These are phyloP conservation scores for Diarsia brunnea DNA, from an alignment of 2,888 invertebrate species.

Conservation along the genomic window DNA sequence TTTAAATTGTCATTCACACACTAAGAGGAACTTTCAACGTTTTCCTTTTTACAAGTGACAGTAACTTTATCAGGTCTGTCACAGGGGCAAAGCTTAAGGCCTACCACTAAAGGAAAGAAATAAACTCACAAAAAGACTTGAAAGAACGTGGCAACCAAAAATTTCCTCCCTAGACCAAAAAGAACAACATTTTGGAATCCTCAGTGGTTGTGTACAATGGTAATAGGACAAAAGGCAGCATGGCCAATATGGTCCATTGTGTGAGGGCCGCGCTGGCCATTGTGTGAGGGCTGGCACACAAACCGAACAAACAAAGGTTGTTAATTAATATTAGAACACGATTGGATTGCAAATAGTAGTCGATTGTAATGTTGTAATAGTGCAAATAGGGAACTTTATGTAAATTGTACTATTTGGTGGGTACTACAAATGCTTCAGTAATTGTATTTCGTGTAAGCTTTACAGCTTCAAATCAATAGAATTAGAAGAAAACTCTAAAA, in stretches of 20 bases:
- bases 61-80: no score
- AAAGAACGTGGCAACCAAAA: conserved; percentile 8
- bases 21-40: no score
- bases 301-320: conserved; percentile 46
- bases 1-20: no score
- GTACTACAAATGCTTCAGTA: neutral
- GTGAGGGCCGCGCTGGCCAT: conserved; percentile 25
- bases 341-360: conserved; percentile 50
- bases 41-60: no score
- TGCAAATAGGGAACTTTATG: conserved; percentile 1
- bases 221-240: conserved; percentile 46
- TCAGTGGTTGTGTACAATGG: conserved; percentile 34
- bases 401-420: neutral
- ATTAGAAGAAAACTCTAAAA: neutral
- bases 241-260: conserved; percentile 48
- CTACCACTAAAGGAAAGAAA: neutral
- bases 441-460: neutral
- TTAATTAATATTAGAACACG: conserved; percentile 59
- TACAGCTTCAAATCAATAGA: neutral
- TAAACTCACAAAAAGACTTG: neutral
- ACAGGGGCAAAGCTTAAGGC: neutral
- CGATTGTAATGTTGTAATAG: conserved; percentile 12
- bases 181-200: conserved; percentile 20
- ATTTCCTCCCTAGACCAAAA: conserved; percentile 18
- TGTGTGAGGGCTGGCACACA: conserved; percentile 44